Conservation (phyloP, 2,113 vertebrate genomes). For the Barnardius zonarius region DNA sequence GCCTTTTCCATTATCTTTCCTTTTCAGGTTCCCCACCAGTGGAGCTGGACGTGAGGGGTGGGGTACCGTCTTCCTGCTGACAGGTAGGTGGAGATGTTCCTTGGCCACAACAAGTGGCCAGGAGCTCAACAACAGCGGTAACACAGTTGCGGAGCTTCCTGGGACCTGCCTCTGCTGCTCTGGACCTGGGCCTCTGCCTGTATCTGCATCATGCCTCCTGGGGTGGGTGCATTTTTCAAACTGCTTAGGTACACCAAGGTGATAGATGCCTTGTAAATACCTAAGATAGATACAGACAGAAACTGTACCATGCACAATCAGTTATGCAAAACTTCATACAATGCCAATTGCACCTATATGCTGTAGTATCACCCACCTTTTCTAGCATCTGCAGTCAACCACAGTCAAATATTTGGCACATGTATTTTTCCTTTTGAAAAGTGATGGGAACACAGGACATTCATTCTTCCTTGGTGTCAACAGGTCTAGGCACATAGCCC, state of each 20-base stretch:
- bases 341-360: slow-evolving; percentile 31
- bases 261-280: slow-evolving; percentile 66
- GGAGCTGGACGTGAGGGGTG: slow-evolving; percentile 47
- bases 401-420: slow-evolving; percentile 31
- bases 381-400: slow-evolving; percentile 54
- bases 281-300: slow-evolving; percentile 72
- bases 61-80: slow-evolving; percentile 60
- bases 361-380: slow-evolving; percentile 56
- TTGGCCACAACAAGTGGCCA: slow-evolving; percentile 62
- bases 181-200: slow-evolving; percentile 60
- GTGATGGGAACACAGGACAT: slow-evolving; percentile 27
- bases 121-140: slow-evolving; percentile 59
- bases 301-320: slow-evolving; percentile 58
- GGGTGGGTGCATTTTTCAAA: slow-evolving; percentile 64
- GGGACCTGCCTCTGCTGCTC: slow-evolving; percentile 63
- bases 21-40: slow-evolving; percentile 59
- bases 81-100: slow-evolving; percentile 55
- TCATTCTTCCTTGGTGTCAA: slow-evolving; percentile 48
- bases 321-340: slow-evolving; percentile 56
- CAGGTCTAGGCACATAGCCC: neutral
- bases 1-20: slow-evolving; percentile 67
- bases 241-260: slow-evolving; percentile 67
- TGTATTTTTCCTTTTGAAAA: slow-evolving; percentile 43
- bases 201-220: slow-evolving; percentile 63
- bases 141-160: slow-evolving; percentile 45